phyloP scores from a whole-genome alignment of 2,113 vertebrate genomes.

The Tiliqua scincoides region DNA sequence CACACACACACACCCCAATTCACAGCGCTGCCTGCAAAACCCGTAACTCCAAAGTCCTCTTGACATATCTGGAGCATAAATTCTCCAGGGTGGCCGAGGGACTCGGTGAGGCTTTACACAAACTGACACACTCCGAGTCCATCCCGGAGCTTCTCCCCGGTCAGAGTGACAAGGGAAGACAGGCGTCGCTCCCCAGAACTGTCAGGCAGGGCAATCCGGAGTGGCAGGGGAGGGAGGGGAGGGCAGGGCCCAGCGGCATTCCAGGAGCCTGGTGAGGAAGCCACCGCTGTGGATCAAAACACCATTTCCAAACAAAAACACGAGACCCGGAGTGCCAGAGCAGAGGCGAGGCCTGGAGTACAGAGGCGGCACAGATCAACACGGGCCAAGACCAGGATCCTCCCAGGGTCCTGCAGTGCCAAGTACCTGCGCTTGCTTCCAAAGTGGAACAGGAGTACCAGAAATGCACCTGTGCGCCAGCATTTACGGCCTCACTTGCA shows the following conservation, averaged over 20 bases:
- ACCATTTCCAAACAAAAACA: background rate
- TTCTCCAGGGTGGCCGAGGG: background rate
- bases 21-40: background rate
- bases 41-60: background rate
- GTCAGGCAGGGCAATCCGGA: fast-evolving
- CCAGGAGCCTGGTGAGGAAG: background rate
- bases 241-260: background rate
- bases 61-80: background rate
- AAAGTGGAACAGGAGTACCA: too few relatives aligned
- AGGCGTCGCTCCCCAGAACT: background rate
- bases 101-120: background rate
- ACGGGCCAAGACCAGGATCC: background rate
- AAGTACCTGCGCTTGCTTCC: too few relatives aligned
- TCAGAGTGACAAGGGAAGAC: fast-evolving
- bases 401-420: too few relatives aligned
- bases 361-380: background rate
- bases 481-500: too few relatives aligned
- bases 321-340: background rate
- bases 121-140: background rate
- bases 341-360: background rate
- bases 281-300: too few relatives aligned
- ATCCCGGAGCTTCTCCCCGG: background rate
- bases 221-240: background rate
- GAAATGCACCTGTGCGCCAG: too few relatives aligned
- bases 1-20: background rate